Percentiles rank a stretch among this genome's conserved stretches.
Conservation (phyloP, 2,797 vertebrate genomes). For the Sebastes iracundus region DNA sequence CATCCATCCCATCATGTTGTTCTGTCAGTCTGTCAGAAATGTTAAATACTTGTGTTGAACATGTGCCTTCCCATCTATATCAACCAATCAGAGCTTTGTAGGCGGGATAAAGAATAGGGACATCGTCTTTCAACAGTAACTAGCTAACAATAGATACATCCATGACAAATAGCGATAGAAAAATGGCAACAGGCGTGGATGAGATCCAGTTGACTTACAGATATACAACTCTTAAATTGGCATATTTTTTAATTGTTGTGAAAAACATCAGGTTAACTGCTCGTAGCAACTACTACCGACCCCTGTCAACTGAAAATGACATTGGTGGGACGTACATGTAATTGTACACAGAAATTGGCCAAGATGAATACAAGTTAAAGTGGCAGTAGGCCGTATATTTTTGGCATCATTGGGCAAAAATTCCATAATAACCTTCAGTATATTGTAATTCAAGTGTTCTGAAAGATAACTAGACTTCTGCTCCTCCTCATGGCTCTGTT, state of each 20-base stretch:
- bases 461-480: too few relatives aligned
- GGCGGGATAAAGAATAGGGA: neutral
- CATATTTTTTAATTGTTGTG: neutral
- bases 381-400: too few relatives aligned
- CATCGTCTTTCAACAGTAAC: neutral
- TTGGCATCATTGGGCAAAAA: too few relatives aligned
- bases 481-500: too few relatives aligned
- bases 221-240: neutral
- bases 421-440: too few relatives aligned
- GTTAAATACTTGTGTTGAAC: neutral
- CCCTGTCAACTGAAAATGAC: neutral
- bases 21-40: neutral
- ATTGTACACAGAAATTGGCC: too few relatives aligned
- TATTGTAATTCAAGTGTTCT: too few relatives aligned
- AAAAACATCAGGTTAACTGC: neutral
- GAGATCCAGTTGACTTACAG: too few relatives aligned
- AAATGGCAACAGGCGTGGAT: neutral
- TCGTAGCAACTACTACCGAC: neutral
- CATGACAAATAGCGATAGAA: rapidly evolving
- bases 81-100: neutral
- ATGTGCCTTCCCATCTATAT: neutral
- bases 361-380: too few relatives aligned
- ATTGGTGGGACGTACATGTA: neutral
- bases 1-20: neutral
- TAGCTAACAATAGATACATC: neutral